These are phyloP conservation scores for Heterodera schachtii DNA, from an alignment of 1,140 invertebrate genomes.

Conservation along the genomic window DNA sequence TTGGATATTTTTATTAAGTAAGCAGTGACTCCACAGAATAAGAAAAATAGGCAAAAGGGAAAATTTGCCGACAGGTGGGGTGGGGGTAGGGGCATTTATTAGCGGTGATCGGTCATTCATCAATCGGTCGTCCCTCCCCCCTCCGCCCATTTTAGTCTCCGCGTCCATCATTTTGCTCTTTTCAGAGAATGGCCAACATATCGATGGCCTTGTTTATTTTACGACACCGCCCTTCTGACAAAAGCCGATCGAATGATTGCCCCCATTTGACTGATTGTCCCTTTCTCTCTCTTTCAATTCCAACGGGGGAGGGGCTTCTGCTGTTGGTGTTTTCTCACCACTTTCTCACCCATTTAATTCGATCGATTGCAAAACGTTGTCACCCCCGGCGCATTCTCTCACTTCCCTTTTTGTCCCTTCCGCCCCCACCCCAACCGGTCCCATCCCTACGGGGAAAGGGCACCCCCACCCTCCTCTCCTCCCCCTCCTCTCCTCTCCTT, in stretches of 20 bases:
- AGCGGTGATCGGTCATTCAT: background rate
- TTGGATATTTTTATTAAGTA: background rate
- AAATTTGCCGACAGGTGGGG: background rate
- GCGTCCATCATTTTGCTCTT: background rate
- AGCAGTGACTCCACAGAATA: background rate
- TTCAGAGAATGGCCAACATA: background rate
- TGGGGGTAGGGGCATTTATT: background rate
- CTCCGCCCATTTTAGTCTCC: background rate
- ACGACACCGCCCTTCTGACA: background rate
- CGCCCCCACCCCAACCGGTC: background rate
- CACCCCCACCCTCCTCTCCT: background rate
- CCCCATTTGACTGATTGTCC: too few relatives aligned
- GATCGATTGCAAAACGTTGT: background rate
- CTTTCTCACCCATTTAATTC: background rate
- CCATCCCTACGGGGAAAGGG: background rate
- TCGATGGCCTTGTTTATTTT: background rate
- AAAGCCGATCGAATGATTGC: background rate
- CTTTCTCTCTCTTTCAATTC: background rate
- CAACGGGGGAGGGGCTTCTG: background rate
- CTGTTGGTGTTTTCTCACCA: background rate
- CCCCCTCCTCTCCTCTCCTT: too few relatives aligned
- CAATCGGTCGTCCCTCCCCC: background rate
- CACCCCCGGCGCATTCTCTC: too few relatives aligned
- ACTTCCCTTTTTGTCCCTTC: too few relatives aligned
- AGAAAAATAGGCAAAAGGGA: background rate